Base-by-base conservation (phyloP, 2,888 invertebrate species). In the Pomacea canaliculata region DNA sequence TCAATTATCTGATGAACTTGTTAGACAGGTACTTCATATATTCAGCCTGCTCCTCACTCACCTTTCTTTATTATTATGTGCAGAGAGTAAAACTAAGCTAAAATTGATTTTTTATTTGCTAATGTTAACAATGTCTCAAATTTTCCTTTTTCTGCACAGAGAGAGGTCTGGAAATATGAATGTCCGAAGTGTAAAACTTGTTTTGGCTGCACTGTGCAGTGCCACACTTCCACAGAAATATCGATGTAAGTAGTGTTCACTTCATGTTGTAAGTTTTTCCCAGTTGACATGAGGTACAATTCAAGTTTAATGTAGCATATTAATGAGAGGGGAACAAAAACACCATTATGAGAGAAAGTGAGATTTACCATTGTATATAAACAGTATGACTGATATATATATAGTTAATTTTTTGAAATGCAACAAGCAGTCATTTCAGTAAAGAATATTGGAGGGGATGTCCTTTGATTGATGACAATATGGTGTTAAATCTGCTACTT, bases 201-300 rank as follows among this genome's bases (percentile, higher is more conserved):
- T 94, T 0, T 91, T 96, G 71, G 93, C 94, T 70, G 89, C 95
- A 12, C 91, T 96, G 76, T 94, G 94, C 84, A 93, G 93, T 82
- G 94, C 94, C 60, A 92, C 93, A 37, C 91, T 94, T 18, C 90
- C 92, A 70, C 94, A 95, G 79, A 93, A 93, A 84, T 93, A 93
- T 83, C 92, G 93, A 78, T 95, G 91, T 90, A 85, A 84, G 88
- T 85, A 62, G 46, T 19, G 65, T 10, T 37, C 23, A 0, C 7
- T 56, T 12, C 63, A n/a, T 27, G 70, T 67, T 73, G 63, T 70
- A 10, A 16, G 12, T 56, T 10, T 56, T 56, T 2, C 51, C 16
- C 8, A 56, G 51, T 7, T 56, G 10, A 56, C 8, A 13, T 56
- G 10, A 56, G 16, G 16, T 56, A 56, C 2, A 13, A 56, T 56